Evolutionary conservation across 2,797 vertebrate genomes (phyloP).

Genomic region (Cossypha dichroa): DNA sequence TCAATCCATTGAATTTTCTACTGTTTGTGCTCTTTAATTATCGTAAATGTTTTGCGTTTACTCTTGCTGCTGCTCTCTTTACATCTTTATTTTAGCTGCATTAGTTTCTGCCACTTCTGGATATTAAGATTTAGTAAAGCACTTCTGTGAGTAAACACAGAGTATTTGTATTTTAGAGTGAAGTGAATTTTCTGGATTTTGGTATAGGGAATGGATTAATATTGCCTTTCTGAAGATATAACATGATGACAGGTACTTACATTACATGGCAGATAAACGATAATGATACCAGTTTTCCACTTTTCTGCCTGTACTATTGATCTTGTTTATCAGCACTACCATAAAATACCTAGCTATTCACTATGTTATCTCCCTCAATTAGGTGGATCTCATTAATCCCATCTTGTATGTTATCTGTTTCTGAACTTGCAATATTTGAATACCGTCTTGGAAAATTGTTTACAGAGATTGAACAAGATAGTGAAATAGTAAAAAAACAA

Average conservation of each 20-base stretch:
- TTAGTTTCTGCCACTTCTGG: neutral
- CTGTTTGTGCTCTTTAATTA: neutral
- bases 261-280: conserved; percentile 31
- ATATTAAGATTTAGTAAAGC: conserved; percentile 37
- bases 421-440: conserved; percentile 9
- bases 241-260: conserved; percentile 23
- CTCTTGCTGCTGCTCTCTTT: neutral
- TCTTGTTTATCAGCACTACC: conserved; percentile 46
- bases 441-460: conserved; percentile 11
- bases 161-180: conserved; percentile 7
- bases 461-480: neutral
- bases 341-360: conserved; percentile 48
- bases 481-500: neutral
- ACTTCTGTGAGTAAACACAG: neutral
- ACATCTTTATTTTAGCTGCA: conserved; percentile 11
- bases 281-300: conserved; percentile 41
- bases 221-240: conserved; percentile 3
- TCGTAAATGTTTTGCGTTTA: neutral
- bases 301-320: conserved; percentile 53
- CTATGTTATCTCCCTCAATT: conserved; percentile 33
- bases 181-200: conserved; percentile 18
- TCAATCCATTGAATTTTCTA: conserved; percentile 10
- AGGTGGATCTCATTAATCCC: conserved; percentile 28
- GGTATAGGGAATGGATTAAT: neutral
- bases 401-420: conserved; percentile 32